Conservation (phyloP, 2,888 invertebrate genomes). For the Imbricaverruca yamaguchii region DNA sequence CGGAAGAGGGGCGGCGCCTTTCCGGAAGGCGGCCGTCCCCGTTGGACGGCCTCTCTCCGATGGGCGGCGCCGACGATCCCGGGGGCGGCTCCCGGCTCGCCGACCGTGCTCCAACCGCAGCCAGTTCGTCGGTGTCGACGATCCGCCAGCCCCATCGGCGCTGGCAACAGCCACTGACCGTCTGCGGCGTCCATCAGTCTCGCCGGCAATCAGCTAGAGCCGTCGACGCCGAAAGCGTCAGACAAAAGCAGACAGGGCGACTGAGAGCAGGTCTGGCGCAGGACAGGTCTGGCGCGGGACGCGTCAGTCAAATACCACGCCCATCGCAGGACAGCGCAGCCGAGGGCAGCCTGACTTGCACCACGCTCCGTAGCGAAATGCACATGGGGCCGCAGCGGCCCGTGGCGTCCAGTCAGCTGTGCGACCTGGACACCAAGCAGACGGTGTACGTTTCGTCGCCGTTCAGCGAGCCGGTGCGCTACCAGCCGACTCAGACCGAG, state of each 20-base stretch:
- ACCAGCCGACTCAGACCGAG: neutral
- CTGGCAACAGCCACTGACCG: neutral
- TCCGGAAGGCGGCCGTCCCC: neutral
- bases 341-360: no score
- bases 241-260: neutral
- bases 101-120: neutral
- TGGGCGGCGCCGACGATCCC: neutral
- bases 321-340: no score
- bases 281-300: neutral
- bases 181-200: neutral
- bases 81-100: neutral
- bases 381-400: neutral
- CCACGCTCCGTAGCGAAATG: neutral
- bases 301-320: neutral
- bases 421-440: conserved; percentile 16
- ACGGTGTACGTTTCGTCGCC: neutral
- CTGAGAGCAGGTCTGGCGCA: neutral
- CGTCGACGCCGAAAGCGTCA: no score
- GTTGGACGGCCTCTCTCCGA: neutral
- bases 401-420: neutral
- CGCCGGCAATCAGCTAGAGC: no score
- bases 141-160: neutral
- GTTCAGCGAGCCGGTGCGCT: neutral
- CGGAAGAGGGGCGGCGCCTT: no score
- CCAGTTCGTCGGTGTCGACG: neutral